Evolutionary conservation across 2,888 invertebrate species (phyloP).

Genomic region (Schizaphis graminum): DNA sequence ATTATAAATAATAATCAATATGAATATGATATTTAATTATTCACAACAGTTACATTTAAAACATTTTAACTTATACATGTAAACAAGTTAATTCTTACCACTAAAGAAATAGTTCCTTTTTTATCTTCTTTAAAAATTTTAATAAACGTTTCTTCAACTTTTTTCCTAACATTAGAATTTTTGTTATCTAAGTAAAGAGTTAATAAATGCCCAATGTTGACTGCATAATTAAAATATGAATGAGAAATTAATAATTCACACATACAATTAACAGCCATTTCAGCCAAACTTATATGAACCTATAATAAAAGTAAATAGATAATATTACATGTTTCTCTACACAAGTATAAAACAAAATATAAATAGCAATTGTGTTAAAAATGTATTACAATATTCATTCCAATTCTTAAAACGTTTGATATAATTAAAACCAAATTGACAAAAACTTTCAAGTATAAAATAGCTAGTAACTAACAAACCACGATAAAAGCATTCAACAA

Average conservation of each 20-base stretch:
- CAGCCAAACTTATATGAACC: conserved; percentile 76
- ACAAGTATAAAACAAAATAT: not conserved
- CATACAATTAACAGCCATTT: conserved; percentile 83
- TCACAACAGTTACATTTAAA: not conserved
- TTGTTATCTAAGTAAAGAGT: conserved; percentile 84
- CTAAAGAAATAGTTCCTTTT: conserved; percentile 85
- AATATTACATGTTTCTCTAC: not conserved
- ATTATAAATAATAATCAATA: conserved; percentile 67
- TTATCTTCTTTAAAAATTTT: conserved; percentile 85
- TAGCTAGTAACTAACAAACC: not conserved
- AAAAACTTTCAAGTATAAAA: not conserved
- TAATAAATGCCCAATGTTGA: conserved; percentile 88
- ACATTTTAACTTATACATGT: not conserved
- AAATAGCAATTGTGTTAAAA: not conserved
- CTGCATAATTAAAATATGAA: conserved; percentile 93
- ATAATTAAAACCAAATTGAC: not conserved
- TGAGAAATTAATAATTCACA: conserved; percentile 83
- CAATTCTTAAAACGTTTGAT: not conserved
- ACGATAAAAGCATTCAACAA: not conserved
- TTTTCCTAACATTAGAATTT: conserved; percentile 74
- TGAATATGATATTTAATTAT: not conserved
- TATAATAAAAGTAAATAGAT: conserved; percentile 68
- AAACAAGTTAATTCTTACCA: conserved; percentile 74
- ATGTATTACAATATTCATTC: not conserved
- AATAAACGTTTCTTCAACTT: conserved; percentile 77